Evolutionary conservation across 37 sponge, comb jelly and placozoan species (phyloP), one percentile per base, ranked within the genome.

Genomic region (Chondrosia reniformis): DNA sequence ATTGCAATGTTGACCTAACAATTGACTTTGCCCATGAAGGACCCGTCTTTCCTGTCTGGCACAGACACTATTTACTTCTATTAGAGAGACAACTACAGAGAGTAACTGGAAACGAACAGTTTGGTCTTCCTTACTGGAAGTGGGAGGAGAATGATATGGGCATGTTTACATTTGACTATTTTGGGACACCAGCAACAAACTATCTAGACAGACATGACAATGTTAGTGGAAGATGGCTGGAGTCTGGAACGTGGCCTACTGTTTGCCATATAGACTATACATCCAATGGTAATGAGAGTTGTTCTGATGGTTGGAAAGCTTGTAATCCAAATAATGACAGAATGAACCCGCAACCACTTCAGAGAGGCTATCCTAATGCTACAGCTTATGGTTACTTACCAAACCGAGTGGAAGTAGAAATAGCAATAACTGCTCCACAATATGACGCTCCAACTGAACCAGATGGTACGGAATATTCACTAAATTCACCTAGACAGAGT

Each of bases 1-100:
- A 41, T 13, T 31, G n/a, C 3, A 69, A 39, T 30, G 22, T 7
- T 59, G 22, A 19, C 24, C 28, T 49, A 7, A 65, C 27, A 1
- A 28, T 67, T 19, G 78, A 77, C 78, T 77, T 77, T 33, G 78
- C 61, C 4, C 78, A 77, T 33, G 38, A 32, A 77, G 78, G 78
- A 21, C 63, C 78, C 15, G 13, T 21, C 2, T 77, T 77, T 25
- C 63, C 24, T 6, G 38, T 41, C 21, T 77, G 78, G 78, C 78
- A 77, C 39, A 38, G 78, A 58, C 41, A 77, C 9, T 77, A 57
- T 45, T n/a, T 77, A 40, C 13, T 77, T 22, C 39, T 58, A 17
- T 15, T 77, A 19, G 78, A 77, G 22, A 4, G 63, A 9, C 63
- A 77, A 42, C 45, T 77, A 22, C 58, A 41, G 22, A 55, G 78